Evolutionary conservation across 1,140 invertebrate genomes (phyloP).

Genomic region (Macrobrachium nipponense): DNA sequence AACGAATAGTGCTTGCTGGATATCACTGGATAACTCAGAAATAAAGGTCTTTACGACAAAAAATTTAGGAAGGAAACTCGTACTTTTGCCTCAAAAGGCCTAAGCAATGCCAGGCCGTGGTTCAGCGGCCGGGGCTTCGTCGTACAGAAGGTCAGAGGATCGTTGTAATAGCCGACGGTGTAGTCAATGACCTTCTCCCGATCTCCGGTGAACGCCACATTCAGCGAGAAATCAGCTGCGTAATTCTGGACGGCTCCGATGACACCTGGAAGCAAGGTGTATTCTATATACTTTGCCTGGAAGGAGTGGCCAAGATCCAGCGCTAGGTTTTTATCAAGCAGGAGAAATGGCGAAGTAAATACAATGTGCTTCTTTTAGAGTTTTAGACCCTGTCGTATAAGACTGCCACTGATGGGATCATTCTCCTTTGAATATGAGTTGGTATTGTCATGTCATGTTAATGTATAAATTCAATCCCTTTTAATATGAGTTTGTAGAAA

Average conservation of each 20-base stretch:
- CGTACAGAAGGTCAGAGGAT: constrained; percentile 57
- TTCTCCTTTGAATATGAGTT: no score
- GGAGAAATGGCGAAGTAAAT: background rate
- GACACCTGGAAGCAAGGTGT: no score
- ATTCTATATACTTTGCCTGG: no score
- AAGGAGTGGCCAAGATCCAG: background rate
- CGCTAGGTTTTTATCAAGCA: background rate
- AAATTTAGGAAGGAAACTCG: background rate
- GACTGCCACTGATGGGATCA: no score
- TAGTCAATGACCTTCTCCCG: constrained; percentile 47
- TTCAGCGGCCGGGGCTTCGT: constrained; percentile 37
- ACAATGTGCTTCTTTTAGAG: background rate
- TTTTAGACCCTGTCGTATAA: background rate
- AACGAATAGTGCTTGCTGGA: no score
- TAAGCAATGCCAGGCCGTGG: constrained; percentile 33
- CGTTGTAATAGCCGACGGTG: constrained; percentile 48
- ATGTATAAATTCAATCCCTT: no score
- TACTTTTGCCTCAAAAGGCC: constrained; percentile 36
- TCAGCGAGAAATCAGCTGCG: constrained; percentile 50
- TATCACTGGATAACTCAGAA: no score
- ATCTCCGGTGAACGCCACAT: constrained; percentile 49
- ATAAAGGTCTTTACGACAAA: background rate
- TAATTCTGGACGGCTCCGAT: constrained; percentile 37
- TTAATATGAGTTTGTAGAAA: no score
- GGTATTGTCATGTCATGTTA: no score